A percentile compares a stretch with the other conserved stretches of the same genome.
Evolutionary conservation across 2,113 vertebrate species (phyloP).

Genomic region (Coptodon bakossiorum): DNA sequence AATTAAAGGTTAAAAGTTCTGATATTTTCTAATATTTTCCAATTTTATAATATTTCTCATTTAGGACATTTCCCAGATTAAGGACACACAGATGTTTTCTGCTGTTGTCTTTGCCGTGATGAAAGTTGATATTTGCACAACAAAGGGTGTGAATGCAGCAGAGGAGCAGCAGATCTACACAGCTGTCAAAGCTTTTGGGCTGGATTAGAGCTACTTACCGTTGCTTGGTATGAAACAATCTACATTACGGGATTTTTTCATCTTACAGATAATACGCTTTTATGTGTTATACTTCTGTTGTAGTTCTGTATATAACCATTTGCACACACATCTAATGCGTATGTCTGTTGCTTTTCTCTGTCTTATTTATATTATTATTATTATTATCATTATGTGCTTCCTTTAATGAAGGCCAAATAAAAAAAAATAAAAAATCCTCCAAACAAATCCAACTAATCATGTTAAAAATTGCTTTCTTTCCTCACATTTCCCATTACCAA

Average conservation of each 20-base stretch:
- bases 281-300: neutral
- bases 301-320: neutral
- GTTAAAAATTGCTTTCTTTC: neutral
- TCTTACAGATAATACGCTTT: neutral
- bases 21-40: neutral
- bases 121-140: neutral
- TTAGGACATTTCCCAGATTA: neutral
- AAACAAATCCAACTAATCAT: neutral
- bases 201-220: accelerated
- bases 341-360: neutral
- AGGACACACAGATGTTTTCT: neutral
- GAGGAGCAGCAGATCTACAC: neutral
- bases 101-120: neutral
- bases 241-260: accelerated
- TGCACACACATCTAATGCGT: neutral
- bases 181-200: neutral
- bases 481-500: neutral
- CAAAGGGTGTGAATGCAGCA: neutral
- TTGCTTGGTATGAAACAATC: neutral
- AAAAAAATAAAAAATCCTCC: accelerated
- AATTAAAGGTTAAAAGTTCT: neutral
- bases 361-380: neutral
- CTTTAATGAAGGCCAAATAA: neutral
- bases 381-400: neutral
- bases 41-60: neutral